Evolutionary conservation across 1,140 invertebrate species (phyloP), one percentile per base, ranked within the genome.

Genomic region (Eriosoma lanigerum): DNA sequence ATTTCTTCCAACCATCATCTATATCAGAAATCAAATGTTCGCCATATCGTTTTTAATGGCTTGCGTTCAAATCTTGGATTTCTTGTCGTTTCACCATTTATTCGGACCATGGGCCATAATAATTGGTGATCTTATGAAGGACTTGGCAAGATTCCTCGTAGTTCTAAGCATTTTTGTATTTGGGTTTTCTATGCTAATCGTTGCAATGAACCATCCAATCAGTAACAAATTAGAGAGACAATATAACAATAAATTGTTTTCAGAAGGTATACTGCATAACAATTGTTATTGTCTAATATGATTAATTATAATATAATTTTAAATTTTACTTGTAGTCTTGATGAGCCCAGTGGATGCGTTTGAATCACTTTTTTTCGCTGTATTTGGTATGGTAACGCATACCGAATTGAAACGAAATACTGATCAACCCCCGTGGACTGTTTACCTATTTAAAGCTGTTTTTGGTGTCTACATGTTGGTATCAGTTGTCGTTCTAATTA

Each of bases 91-190:
- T 86, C 98, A 99, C 87, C 96, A 99, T 87, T 88, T 99, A 0
- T 99, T 99, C 85, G 98, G 98, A 52, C 98, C 98, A 0, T 99
- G 98, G 98, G 93, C 93, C 21, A 95, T 95, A 82, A 95, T 95
- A 84, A 95, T 95, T 83, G 93, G 93, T 15, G 93, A 95, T 85
- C 87, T 95, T 60, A 93, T 95, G 89, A 95, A 95, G 87, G 93
- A 99, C 87, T 88, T 99, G 82, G 94, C 95, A 9, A 89, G 97
- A 82, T 99, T 99, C 87, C 88, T 99, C 80, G 97, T 97, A 29
- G 97, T 99, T 12, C 87, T 99, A 84, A 92, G 94, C 19, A 98
- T 99, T 86, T 99, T 99, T 87, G 94, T 99, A 82, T 93, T 97
- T 85, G 98, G 98, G 64, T 99, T 99, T 86, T 98, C 97, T 0